Percentiles rank a stretch among this genome's conserved stretches.
These are phyloP conservation scores for Nyctibius bracteatus DNA, from an alignment of 2,113 vertebrate species.

Conservation along the genomic window DNA sequence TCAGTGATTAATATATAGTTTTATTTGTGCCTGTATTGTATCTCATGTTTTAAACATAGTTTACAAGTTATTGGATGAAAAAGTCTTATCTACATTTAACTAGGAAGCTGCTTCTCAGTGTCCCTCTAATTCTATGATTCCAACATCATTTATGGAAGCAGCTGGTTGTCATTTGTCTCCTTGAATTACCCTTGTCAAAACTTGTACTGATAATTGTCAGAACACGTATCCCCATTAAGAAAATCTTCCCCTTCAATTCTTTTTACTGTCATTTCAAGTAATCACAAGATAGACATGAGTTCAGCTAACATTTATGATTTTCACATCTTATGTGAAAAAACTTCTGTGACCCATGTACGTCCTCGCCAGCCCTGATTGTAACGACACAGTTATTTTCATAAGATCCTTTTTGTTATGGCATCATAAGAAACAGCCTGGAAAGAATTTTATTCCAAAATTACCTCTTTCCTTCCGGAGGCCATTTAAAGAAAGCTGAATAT, in stretches of 20 bases:
- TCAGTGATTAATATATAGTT: background rate
- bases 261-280: background rate
- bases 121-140: background rate
- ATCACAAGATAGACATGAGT: background rate
- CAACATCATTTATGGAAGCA: background rate
- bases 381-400: background rate
- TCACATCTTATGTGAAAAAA: background rate
- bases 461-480: background rate
- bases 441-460: background rate
- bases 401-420: background rate
- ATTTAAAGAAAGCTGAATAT: slow-evolving; percentile 3
- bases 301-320: background rate
- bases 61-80: background rate
- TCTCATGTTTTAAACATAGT: background rate
- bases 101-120: background rate
- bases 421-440: background rate
- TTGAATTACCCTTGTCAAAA: background rate
- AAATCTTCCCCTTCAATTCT: background rate
- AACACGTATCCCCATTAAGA: background rate
- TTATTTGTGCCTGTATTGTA: background rate
- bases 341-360: background rate
- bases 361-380: background rate
- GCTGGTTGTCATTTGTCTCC: background rate
- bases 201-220: background rate
- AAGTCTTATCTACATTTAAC: background rate